Evolutionary conservation across 2,113 vertebrate species (phyloP).

Genomic region (Plotosus lineatus): DNA sequence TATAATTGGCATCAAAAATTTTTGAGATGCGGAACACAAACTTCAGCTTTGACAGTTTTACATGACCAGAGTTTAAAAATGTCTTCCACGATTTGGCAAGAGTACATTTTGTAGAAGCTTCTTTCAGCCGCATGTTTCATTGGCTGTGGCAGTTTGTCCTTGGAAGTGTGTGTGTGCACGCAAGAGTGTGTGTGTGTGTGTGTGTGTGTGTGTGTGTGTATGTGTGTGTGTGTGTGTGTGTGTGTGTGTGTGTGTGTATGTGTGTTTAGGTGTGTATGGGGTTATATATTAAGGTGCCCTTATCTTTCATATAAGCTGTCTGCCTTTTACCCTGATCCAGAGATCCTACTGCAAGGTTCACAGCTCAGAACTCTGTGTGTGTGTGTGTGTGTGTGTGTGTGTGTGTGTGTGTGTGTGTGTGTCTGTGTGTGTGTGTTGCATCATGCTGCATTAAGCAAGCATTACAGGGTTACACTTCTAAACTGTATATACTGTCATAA

Average conservation of each 20-base stretch:
- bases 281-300: slow-evolving; percentile 18
- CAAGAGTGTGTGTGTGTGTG: slow-evolving; percentile 18
- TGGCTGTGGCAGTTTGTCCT: slow-evolving; percentile 36
- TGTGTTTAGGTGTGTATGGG: too few relatives aligned
- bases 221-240: too few relatives aligned
- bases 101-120: slow-evolving; percentile 7
- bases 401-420: slow-evolving; percentile 23
- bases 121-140: slow-evolving; percentile 6
- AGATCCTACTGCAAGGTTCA: not conserved
- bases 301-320: not conserved
- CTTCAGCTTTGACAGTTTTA: slow-evolving; percentile 22
- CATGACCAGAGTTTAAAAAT: not conserved
- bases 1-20: slow-evolving; percentile 19
- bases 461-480: not conserved
- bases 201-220: slow-evolving; percentile 7
- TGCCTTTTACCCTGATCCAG: not conserved
- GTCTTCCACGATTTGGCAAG: not conserved
- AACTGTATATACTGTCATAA: not conserved
- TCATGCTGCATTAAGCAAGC: not conserved
- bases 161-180: slow-evolving; percentile 11
- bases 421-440: not conserved
- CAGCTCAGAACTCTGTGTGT: slow-evolving; percentile 3
- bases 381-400: slow-evolving; percentile 24
- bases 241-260: slow-evolving; percentile 17
- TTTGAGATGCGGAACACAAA: not conserved